These are phyloP conservation scores for Palloptera scutellata DNA, from an alignment of 2,888 invertebrate genomes.

Conservation along the genomic window DNA sequence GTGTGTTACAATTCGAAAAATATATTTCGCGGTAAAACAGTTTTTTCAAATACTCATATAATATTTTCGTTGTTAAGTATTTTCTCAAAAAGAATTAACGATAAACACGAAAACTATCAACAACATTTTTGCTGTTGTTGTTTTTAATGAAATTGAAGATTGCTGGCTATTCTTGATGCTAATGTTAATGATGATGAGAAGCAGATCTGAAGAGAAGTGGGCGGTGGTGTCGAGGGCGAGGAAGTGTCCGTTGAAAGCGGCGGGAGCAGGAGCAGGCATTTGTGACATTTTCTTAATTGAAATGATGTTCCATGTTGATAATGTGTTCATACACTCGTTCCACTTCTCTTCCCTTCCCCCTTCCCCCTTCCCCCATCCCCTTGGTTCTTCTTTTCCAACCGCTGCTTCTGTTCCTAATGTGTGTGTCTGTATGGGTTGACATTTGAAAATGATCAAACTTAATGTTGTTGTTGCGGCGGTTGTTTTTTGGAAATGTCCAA, in stretches of 20 bases:
- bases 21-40: background rate
- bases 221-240: too few species aligned
- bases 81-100: too few species aligned
- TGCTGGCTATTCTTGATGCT: too few species aligned
- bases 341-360: background rate
- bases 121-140: background rate
- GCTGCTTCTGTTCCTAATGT: background rate
- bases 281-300: conserved; percentile 2
- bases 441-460: conserved; percentile 14
- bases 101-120: conserved; percentile 1
- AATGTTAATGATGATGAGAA: too few species aligned
- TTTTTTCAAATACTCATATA: background rate
- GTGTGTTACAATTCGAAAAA: conserved; percentile 7
- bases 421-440: conserved; percentile 31
- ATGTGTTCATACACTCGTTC: background rate
- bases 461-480: conserved; percentile 37
- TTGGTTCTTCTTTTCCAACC: too few species aligned
- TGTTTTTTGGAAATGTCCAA: conserved; percentile 31
- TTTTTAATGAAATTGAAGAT: background rate
- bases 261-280: background rate
- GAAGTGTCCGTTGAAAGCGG: too few species aligned
- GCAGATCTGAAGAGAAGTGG: too few species aligned
- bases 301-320: conserved; percentile 3
- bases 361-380: background rate
- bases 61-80: too few species aligned